Conservation (phyloP, 2,113 vertebrate genomes). For the Abramis brama region DNA sequence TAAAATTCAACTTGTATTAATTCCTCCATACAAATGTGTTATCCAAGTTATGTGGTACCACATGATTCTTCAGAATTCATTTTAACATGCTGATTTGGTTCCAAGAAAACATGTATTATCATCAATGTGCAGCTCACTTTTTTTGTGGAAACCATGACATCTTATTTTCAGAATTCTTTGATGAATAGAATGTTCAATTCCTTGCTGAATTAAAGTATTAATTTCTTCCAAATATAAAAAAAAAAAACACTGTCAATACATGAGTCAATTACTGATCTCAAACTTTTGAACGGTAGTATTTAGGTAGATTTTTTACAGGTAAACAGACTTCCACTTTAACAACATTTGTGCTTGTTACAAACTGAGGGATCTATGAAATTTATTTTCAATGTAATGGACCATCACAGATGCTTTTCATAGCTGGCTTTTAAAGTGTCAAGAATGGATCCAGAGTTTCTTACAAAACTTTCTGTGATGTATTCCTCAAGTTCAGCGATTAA, state of each 20-base stretch:
- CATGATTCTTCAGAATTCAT: not conserved
- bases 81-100: not conserved
- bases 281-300: not conserved
- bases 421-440: not conserved
- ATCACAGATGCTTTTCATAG: not conserved
- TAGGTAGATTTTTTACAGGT: not conserved
- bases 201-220: not conserved
- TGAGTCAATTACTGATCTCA: too few species aligned
- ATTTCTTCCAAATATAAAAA: not conserved
- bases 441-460: conserved; percentile 67
- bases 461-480: conserved; percentile 90
- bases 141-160: not conserved
- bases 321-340: not conserved
- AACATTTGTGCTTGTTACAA: not conserved
- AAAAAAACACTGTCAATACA: too few species aligned
- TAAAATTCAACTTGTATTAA: not conserved
- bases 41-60: too few species aligned
- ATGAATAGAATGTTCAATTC: not conserved
- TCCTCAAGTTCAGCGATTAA: conserved; percentile 85
- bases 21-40: not conserved
- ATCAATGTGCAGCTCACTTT: not conserved
- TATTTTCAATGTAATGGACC: not conserved
- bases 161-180: not conserved
- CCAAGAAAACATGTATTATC: not conserved
- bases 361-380: not conserved